phyloP scores from a whole-genome alignment of 2,888 invertebrate species.

The Anodontia alba region DNA sequence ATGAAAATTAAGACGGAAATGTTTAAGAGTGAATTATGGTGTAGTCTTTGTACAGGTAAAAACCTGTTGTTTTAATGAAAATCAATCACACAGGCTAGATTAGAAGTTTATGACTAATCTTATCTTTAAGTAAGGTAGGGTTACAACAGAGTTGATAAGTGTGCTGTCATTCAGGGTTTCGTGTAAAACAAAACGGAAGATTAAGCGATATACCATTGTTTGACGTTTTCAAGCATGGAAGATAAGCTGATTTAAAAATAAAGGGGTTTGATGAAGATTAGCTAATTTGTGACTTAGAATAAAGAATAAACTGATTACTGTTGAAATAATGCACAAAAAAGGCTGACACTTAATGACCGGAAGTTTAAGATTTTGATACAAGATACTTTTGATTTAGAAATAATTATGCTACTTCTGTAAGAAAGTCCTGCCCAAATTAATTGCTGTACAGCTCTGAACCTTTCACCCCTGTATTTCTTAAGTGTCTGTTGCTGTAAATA shows the following conservation, averaged over 20 bases:
- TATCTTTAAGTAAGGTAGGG: not conserved
- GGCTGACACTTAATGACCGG: not conserved
- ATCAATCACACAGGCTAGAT: not conserved
- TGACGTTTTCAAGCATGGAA: not conserved
- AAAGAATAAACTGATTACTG: not conserved
- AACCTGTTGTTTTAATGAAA: constrained; percentile 6
- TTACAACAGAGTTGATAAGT: not conserved
- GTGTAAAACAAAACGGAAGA: constrained; percentile 17
- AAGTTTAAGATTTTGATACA: too few species aligned
- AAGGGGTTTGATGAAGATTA: constrained; percentile 16
- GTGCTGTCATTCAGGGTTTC: not conserved
- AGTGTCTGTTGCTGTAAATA: too few species aligned
- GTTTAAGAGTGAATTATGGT: too few species aligned
- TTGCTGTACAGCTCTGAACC: too few species aligned
- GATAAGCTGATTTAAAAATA: constrained; percentile 19
- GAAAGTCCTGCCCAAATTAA: too few species aligned
- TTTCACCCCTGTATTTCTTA: too few species aligned
- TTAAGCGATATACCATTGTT: not conserved
- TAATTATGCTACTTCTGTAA: too few species aligned
- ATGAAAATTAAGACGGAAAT: too few species aligned
- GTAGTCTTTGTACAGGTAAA: not conserved
- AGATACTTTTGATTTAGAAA: too few species aligned
- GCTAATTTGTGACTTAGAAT: not conserved
- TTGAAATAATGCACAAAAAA: not conserved
- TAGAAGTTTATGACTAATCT: not conserved